Evolutionary conservation across 2,797 vertebrate species (phyloP).

Genomic region (Anisognathus igniventris): DNA sequence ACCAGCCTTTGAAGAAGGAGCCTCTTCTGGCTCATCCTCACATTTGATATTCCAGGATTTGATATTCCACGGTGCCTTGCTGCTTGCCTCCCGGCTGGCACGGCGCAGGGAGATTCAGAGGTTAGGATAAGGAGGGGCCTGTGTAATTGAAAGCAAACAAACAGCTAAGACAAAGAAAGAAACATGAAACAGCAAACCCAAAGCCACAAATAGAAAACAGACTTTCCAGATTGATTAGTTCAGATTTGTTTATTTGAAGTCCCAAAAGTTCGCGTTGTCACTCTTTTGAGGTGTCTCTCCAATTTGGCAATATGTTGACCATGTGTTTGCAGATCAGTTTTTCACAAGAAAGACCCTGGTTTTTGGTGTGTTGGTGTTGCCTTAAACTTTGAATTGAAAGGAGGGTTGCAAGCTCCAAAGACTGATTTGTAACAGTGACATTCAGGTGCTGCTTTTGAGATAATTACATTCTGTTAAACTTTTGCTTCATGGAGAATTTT

Average conservation of each 20-base stretch:
- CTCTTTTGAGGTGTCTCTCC: constrained; percentile 9
- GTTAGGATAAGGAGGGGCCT: neutral
- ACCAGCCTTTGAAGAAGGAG: neutral
- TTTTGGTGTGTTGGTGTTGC: neutral
- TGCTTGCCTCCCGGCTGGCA: neutral
- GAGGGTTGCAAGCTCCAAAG: neutral
- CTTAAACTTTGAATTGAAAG: neutral
- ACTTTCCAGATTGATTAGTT: constrained; percentile 37
- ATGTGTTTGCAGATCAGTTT: neutral
- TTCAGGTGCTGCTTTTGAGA: neutral
- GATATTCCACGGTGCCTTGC: neutral
- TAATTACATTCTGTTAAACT: neutral
- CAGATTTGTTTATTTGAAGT: constrained; percentile 57
- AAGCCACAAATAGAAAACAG: constrained; percentile 62
- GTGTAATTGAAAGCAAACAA: constrained; percentile 54
- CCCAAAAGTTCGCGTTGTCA: neutral
- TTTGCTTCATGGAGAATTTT: neutral
- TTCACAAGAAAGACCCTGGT: neutral
- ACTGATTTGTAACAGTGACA: neutral
- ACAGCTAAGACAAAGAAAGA: constrained; percentile 42
- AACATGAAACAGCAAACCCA: constrained; percentile 22
- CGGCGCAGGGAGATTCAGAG: neutral
- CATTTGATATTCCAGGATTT: neutral
- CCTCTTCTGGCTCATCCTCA: neutral
- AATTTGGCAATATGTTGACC: constrained; percentile 12